A percentile compares a stretch with the other conserved stretches of the same genome.
These are phyloP conservation scores for Lerista edwardsae DNA, from an alignment of 2,797 vertebrate species.

Conservation along the genomic window DNA sequence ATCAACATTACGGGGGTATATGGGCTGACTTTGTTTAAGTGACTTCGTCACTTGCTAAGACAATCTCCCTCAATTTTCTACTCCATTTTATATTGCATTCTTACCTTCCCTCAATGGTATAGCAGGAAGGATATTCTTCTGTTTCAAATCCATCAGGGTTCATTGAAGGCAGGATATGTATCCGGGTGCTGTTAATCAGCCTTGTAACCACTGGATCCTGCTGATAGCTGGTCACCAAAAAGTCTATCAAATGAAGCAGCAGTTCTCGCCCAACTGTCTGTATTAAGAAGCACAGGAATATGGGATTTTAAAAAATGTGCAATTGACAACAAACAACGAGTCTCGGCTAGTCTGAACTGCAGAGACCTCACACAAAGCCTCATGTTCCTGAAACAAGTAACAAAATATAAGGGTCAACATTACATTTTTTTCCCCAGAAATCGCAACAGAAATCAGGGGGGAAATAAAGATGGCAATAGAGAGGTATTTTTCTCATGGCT, in stretches of 20 bases:
- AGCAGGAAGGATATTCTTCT: slow-evolving; percentile 74
- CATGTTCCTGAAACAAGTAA: not conserved
- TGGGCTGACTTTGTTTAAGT: too few relatives aligned
- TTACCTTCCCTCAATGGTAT: slow-evolving; percentile 84
- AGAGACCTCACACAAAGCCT: not conserved
- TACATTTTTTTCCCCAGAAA: not conserved
- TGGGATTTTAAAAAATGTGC: slow-evolving; percentile 18
- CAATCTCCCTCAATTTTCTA: slow-evolving; percentile 6
- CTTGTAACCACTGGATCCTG: slow-evolving; percentile 77
- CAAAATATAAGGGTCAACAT: not conserved
- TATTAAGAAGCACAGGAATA: slow-evolving; percentile 7
- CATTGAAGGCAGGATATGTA: slow-evolving; percentile 94
- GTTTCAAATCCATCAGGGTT: slow-evolving; percentile 94
- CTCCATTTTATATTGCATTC: slow-evolving; percentile 16
- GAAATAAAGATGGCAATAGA: not conserved
- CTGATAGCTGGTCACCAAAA: slow-evolving; percentile 82
- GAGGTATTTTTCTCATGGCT: not conserved
- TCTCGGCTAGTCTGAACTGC: not conserved
- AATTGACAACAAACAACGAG: not conserved
- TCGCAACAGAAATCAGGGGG: not conserved
- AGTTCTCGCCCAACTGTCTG: slow-evolving; percentile 91
- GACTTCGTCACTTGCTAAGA: not conserved
- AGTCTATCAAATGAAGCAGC: slow-evolving; percentile 88
- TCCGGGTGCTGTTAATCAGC: slow-evolving; percentile 84
- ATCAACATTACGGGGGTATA: too few relatives aligned